Evolutionary conservation across 1,140 invertebrate genomes (phyloP).

Genomic region (Drosophila pachea): DNA sequence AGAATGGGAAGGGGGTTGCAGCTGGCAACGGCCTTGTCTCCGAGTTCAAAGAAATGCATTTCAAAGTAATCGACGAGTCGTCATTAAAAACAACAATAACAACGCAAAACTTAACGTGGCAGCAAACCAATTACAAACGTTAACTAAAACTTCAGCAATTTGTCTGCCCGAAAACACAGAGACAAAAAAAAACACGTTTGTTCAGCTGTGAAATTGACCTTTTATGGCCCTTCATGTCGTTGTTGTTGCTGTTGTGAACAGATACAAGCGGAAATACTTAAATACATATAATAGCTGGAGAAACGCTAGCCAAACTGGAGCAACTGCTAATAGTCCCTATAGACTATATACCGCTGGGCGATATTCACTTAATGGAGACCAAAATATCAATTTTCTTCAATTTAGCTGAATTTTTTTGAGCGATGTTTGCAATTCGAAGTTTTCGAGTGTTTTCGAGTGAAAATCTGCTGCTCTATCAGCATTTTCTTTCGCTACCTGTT

Average conservation of each 20-base stretch:
- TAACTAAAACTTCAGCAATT: constrained; percentile 46
- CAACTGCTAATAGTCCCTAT: constrained; percentile 19
- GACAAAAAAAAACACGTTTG: constrained; percentile 61
- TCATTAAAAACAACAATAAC: constrained; percentile 27
- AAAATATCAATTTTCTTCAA: constrained; percentile 29
- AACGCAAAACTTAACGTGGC: constrained; percentile 46
- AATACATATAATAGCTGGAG: constrained; percentile 39
- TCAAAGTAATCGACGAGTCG: constrained; percentile 27
- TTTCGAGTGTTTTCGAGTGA: too few relatives aligned
- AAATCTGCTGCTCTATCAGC: too few relatives aligned
- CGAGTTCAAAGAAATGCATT: constrained; percentile 58
- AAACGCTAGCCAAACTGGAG: constrained; percentile 13
- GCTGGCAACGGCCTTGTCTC: constrained; percentile 63
- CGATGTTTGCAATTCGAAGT: background rate
- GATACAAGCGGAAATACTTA: constrained; percentile 65
- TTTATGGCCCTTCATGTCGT: constrained; percentile 51
- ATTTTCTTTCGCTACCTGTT: too few relatives aligned
- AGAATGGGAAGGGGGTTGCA: too few relatives aligned
- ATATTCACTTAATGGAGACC: constrained; percentile 29
- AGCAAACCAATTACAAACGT: constrained; percentile 43
- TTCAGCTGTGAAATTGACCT: constrained; percentile 74
- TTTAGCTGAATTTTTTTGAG: background rate
- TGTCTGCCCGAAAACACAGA: constrained; percentile 13
- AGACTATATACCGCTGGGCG: background rate
- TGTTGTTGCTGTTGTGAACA: constrained; percentile 20